Conservation (phyloP, 2,113 vertebrate genomes). For the Telmatochromis bifrenatus region DNA sequence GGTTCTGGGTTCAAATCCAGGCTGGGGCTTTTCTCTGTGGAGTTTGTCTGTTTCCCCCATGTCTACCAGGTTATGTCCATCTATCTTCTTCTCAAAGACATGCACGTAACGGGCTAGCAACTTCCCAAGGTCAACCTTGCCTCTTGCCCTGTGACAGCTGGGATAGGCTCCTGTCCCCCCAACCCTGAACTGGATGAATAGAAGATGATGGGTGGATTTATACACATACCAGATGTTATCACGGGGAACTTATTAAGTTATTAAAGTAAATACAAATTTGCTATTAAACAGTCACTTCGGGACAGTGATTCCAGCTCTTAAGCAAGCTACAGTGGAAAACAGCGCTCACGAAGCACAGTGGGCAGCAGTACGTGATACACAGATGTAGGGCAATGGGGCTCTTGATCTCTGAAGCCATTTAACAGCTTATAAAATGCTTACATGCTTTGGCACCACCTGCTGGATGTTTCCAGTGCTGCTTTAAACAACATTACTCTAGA, state of each 20-base stretch:
- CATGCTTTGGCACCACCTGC: not conserved
- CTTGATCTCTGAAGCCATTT: not conserved
- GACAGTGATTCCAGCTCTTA: not conserved
- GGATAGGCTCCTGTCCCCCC: not conserved
- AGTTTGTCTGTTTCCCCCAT: not conserved
- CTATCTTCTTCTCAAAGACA: not conserved
- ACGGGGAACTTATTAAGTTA: not conserved
- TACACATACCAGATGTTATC: not conserved
- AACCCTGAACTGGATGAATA: not conserved
- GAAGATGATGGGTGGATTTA: not conserved
- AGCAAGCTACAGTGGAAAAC: not conserved
- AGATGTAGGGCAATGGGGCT: not conserved
- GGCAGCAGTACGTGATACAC: not conserved
- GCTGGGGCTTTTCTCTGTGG: not conserved
- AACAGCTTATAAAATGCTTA: not conserved
- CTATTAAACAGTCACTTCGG: not conserved
- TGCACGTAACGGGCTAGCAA: not conserved
- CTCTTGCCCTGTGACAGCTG: not conserved
- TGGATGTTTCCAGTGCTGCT: not conserved
- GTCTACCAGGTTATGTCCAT: not conserved
- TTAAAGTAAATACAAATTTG: not conserved
- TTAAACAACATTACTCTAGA: not conserved
- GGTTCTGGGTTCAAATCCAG: not conserved
- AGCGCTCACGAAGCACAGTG: not conserved
- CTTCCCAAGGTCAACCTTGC: not conserved